Evolutionary conservation across 2,113 vertebrate species (phyloP), one percentile per base, ranked within the genome.

Genomic region (Gobio gobio): DNA sequence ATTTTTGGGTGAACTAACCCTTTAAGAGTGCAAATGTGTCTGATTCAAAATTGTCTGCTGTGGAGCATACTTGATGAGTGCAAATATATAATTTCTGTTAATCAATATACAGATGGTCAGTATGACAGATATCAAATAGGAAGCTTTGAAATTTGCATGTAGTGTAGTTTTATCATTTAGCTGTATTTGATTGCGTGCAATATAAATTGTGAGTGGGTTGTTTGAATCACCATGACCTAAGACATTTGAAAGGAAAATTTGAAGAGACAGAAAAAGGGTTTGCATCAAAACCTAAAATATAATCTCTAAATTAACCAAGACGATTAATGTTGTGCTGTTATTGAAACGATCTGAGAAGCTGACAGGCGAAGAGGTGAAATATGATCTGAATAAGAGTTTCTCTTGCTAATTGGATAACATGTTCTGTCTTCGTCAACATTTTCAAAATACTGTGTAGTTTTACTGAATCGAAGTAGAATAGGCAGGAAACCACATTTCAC

Each of bases 41-140:
- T 85, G 63, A 85, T 70, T 70, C 18, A 58, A 79, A 72, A 85
- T 61, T 2, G 2, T 24, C 40, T 26, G 12, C 22, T 24, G n/a
- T 16, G 12, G n/a, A 78, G 33, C 45, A 61, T 43, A 43, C n/a
- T 61, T 61, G 22, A 78, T 45, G 58, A 56, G 74, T 22, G 26
- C 49, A 56, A 79, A 43, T 47, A 26, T 12, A 40, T 12, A 43
- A 18, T 26, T 16, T 47, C 4, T 47, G 22, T 77, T 22, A 58
- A 59, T 63, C 14, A 63, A 61, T 43, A 61, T 78, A 61, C 36
- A 43, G 56, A 61, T 18, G 13, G 56, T 45, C 36, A 45, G 10
- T 45, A 26, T 18, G 36, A 26, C 13, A 22, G 20, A 43, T 22
- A 29, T 24, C 13, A 18, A 68, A 13, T 5, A 13, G 18, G 58